phyloP scores from a whole-genome alignment of 1,140 invertebrate species.

The Pogonomyrmex californicus region DNA sequence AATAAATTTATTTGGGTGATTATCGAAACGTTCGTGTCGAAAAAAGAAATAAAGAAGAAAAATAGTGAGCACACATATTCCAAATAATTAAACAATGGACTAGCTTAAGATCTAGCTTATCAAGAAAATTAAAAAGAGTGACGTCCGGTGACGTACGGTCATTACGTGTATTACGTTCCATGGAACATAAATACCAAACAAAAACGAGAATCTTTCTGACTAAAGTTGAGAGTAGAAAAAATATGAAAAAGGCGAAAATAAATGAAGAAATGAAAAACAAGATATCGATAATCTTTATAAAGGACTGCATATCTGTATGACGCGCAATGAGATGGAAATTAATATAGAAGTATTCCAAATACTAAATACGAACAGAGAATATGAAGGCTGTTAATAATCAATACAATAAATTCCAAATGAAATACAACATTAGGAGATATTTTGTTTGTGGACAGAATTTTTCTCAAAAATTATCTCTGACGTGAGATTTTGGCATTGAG shows the following conservation, averaged over 20 bases:
- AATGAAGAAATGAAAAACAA: background rate
- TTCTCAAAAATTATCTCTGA: background rate
- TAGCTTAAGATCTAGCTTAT: too few species aligned
- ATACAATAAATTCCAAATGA: background rate
- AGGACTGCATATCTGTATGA: slow-evolving; percentile 17
- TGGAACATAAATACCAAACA: background rate
- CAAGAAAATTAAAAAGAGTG: background rate
- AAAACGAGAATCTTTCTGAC: too few species aligned
- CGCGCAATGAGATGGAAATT: background rate
- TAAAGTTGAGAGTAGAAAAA: background rate
- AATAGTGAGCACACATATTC: background rate
- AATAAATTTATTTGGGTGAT: background rate
- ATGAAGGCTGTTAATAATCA: background rate
- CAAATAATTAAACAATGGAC: background rate
- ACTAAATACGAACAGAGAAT: background rate
- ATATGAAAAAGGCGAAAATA: background rate
- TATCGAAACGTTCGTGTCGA: background rate
- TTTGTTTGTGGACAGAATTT: background rate
- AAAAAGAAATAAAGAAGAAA: background rate
- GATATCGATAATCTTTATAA: background rate
- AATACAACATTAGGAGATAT: background rate
- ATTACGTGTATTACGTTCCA: background rate
- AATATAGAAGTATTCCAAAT: background rate
- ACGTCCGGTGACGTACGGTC: too few species aligned
- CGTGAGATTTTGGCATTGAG: slow-evolving; percentile 1